Percentiles rank a stretch among this genome's conserved stretches.
Evolutionary conservation across 2,888 invertebrate species (phyloP).

Genomic region (Zhuqinia jingwanae): DNA sequence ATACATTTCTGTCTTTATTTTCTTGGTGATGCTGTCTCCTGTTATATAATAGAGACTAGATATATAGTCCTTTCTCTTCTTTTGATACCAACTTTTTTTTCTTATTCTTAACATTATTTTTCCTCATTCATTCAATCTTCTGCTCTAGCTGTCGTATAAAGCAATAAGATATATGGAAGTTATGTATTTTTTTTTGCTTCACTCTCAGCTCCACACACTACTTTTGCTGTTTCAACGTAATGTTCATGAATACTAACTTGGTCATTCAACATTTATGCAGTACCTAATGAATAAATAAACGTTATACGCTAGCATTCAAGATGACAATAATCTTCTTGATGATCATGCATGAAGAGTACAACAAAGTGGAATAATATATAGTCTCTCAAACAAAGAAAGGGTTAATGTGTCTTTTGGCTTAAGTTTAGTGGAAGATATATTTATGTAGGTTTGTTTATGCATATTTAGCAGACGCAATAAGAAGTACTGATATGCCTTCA

Average conservation of each 20-base stretch:
- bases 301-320: conserved; percentile 51
- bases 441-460: too few species aligned
- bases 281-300: conserved; percentile 55
- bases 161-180: conserved; percentile 51
- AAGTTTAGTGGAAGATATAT: conserved; percentile 34
- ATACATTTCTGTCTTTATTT: conserved; percentile 32
- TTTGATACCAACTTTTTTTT: conserved; percentile 47
- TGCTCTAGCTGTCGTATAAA: conserved; percentile 46
- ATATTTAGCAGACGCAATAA: not conserved
- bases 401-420: conserved; percentile 45
- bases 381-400: conserved; percentile 34
- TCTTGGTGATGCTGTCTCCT: not conserved
- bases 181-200: too few species aligned
- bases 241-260: conserved; percentile 54
- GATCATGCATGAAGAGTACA: not conserved
- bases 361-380: too few species aligned
- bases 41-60: not conserved
- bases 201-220: not conserved
- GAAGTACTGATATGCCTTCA: not conserved
- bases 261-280: conserved; percentile 47
- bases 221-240: not conserved
- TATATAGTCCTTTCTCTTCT: not conserved
- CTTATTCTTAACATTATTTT: conserved; percentile 55
- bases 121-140: conserved; percentile 48
- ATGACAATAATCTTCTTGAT: conserved; percentile 7